Conservation (phyloP, 1,140 invertebrate genomes). For the Trinorchestia longiramus region DNA sequence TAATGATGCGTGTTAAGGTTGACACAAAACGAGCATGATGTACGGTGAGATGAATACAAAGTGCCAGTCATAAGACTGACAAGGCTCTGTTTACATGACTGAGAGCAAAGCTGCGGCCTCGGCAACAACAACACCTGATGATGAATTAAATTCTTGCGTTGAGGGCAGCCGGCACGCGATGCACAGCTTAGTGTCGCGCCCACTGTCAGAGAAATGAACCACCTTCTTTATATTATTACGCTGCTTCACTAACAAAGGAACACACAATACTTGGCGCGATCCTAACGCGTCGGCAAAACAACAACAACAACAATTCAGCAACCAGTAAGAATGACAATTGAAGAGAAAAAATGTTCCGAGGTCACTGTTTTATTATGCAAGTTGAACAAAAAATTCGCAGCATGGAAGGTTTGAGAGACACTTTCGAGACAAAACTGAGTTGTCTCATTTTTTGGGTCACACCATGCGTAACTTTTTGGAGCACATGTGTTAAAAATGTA, state of each 20-base stretch:
- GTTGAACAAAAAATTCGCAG: background rate
- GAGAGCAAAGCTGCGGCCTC: background rate
- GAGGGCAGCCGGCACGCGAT: conserved; percentile 13
- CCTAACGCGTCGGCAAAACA: background rate
- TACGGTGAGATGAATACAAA: background rate
- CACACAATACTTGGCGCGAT: background rate
- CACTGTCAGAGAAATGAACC: conserved; percentile 12
- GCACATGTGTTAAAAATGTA: background rate
- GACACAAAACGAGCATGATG: background rate
- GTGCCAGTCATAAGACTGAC: conserved; percentile 2
- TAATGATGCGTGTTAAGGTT: background rate
- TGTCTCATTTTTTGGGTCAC: background rate
- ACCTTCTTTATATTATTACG: conserved; percentile 6
- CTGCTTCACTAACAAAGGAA: background rate
- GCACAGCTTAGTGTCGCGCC: conserved; percentile 5
- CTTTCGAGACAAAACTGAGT: background rate
- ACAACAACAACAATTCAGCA: background rate
- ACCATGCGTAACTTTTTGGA: background rate
- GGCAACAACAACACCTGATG: conserved; percentile 37
- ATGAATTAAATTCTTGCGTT: conserved; percentile 43
- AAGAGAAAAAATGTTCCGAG: background rate
- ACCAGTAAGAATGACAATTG: background rate
- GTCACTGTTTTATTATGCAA: background rate
- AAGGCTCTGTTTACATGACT: background rate
- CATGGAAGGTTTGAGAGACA: background rate